Conservation (phyloP, 92 coral and sea anemone genomes). For the Zoanthus gigantus region DNA sequence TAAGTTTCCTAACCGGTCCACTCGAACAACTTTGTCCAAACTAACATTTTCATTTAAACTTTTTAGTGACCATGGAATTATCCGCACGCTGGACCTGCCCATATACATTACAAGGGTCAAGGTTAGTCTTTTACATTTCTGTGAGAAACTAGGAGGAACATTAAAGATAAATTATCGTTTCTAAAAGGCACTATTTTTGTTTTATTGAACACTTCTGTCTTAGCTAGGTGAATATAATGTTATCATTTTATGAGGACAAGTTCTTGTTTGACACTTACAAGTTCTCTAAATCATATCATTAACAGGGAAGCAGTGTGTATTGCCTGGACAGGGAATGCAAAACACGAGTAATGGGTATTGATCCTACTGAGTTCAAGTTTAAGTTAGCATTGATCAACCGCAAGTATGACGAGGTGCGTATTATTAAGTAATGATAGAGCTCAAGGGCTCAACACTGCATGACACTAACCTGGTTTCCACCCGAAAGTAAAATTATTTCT, state of each 20-base stretch:
- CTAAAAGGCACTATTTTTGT: too few species aligned
- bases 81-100: constrained; percentile 95
- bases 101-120: constrained; percentile 98
- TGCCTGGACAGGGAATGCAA: constrained; percentile 97
- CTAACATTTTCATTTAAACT: not conserved
- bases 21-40: too few species aligned
- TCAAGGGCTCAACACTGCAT: not conserved
- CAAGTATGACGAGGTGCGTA: constrained; percentile 94
- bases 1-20: too few species aligned
- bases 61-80: constrained; percentile 95
- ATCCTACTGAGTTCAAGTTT: constrained; percentile 97
- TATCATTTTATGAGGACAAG: not conserved
- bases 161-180: too few species aligned
- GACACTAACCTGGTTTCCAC: too few species aligned
- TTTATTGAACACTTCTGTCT: not conserved
- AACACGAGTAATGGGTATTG: constrained; percentile 96
- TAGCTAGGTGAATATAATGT: not conserved
- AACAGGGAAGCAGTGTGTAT: constrained; percentile 96
- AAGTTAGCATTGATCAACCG: constrained; percentile 95
- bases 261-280: not conserved
- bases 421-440: not conserved
- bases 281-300: not conserved
- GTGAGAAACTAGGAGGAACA: too few species aligned
- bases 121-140: constrained; percentile 54
- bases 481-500: too few species aligned